Conservation (phyloP, 53 echinoderm and acorn worm genomes). For the Temnopleurus reevesii region DNA sequence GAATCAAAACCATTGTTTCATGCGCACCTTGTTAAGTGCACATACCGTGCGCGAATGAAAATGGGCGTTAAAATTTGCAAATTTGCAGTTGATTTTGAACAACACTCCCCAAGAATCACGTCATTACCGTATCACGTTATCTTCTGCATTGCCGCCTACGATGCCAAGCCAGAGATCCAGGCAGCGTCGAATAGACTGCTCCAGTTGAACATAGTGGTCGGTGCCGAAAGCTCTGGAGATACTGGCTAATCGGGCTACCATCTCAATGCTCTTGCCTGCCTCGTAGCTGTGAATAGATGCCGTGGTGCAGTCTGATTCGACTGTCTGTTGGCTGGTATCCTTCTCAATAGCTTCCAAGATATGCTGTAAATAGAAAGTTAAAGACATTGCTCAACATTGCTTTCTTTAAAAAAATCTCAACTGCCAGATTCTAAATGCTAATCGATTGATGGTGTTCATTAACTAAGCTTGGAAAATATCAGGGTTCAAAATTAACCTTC, state of each 20-base stretch:
- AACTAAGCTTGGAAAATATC: too few relatives aligned
- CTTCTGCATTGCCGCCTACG: conserved; percentile 66
- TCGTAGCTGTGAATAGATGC: conserved; percentile 80
- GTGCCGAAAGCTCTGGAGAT: conserved; percentile 85
- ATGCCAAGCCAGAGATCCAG: conserved; percentile 82
- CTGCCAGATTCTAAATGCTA: too few relatives aligned
- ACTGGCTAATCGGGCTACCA: conserved; percentile 86
- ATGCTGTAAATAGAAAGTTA: conserved; percentile 47
- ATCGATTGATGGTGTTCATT: too few relatives aligned
- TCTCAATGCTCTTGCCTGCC: conserved; percentile 85
- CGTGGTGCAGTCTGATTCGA: conserved; percentile 73
- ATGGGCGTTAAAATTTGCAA: too few relatives aligned
- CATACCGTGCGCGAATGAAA: too few relatives aligned
- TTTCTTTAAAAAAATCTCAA: too few relatives aligned
- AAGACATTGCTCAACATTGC: not conserved
- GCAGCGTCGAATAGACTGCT: conserved; percentile 70
- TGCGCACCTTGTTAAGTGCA: too few relatives aligned
- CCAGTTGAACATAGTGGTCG: conserved; percentile 81
- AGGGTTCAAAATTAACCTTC: too few relatives aligned
- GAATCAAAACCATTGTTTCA: too few relatives aligned
- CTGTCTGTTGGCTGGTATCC: conserved; percentile 72
- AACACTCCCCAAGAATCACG: too few relatives aligned
- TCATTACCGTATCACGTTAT: conserved; percentile 62
- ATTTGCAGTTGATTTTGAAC: too few relatives aligned
- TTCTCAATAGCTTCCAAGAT: conserved; percentile 73